Evolutionary conservation across 2,113 vertebrate genomes (phyloP).

Genomic region (Odocoileus hemionus): DNA sequence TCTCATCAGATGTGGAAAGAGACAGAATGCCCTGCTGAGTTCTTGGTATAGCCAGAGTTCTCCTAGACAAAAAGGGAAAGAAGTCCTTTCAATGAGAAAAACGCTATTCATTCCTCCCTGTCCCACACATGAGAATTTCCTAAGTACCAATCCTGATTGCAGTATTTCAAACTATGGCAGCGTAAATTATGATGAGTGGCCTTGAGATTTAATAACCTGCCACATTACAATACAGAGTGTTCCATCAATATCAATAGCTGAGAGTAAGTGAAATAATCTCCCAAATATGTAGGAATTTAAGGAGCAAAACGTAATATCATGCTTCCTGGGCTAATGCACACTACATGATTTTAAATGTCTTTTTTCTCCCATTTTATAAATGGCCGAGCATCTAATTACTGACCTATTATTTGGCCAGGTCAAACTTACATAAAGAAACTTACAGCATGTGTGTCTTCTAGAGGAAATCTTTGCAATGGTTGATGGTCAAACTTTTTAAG

Average conservation of each 20-base stretch:
- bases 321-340: neutral
- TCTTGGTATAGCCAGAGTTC: neutral
- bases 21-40: neutral
- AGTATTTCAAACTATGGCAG: neutral
- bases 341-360: neutral
- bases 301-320: rapidly evolving
- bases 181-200: neutral
- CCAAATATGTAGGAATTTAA: neutral
- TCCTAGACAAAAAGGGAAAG: neutral
- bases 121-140: neutral
- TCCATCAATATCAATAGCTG: neutral
- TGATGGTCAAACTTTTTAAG: neutral
- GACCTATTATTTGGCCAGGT: neutral
- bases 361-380: neutral
- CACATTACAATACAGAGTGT: neutral
- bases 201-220: neutral
- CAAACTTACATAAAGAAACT: neutral
- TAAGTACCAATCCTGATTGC: neutral
- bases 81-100: neutral
- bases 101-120: neutral
- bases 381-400: neutral
- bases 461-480: neutral
- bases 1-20: neutral
- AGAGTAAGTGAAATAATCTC: neutral
- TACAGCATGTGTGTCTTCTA: neutral